These are phyloP conservation scores for Tor tambroides DNA, from an alignment of 2,113 vertebrate genomes.

Conservation along the genomic window DNA sequence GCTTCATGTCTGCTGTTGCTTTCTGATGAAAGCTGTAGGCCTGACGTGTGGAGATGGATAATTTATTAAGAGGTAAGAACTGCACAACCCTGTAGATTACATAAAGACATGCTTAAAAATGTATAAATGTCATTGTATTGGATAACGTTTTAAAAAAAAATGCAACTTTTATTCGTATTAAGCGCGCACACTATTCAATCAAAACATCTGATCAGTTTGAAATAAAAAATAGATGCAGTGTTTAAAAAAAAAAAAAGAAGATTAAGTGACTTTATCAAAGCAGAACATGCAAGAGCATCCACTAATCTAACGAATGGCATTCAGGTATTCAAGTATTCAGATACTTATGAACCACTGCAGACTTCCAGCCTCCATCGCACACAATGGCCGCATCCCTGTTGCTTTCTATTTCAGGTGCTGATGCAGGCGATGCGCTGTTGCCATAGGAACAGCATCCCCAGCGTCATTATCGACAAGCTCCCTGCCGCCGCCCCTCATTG, in stretches of 20 bases:
- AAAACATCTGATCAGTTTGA: not conserved
- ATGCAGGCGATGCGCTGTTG: conserved; percentile 29
- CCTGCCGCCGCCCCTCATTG: conserved; percentile 54
- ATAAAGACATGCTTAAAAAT: not conserved
- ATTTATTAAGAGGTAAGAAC: conserved; percentile 13
- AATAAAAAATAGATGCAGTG: not conserved
- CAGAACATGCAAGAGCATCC: not conserved
- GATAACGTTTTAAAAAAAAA: not conserved
- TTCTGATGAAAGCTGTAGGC: not conserved
- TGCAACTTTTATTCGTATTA: not conserved
- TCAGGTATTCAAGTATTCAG: no score
- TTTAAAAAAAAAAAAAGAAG: no score
- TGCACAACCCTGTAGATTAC: not conserved
- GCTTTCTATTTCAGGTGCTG: conserved; percentile 53
- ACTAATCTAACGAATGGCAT: not conserved
- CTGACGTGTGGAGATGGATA: not conserved
- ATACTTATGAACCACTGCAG: not conserved
- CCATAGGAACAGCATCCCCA: conserved; percentile 80
- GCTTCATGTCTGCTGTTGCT: not conserved
- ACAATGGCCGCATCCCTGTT: conserved; percentile 26
- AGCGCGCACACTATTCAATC: not conserved
- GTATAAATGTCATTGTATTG: not conserved
- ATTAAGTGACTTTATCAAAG: no score
- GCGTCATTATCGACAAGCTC: conserved; percentile 67
- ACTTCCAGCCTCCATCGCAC: not conserved